Evolutionary conservation across 2,888 invertebrate species (phyloP), one percentile per base, ranked within the genome.

Genomic region (Agapetus fuscipes): DNA sequence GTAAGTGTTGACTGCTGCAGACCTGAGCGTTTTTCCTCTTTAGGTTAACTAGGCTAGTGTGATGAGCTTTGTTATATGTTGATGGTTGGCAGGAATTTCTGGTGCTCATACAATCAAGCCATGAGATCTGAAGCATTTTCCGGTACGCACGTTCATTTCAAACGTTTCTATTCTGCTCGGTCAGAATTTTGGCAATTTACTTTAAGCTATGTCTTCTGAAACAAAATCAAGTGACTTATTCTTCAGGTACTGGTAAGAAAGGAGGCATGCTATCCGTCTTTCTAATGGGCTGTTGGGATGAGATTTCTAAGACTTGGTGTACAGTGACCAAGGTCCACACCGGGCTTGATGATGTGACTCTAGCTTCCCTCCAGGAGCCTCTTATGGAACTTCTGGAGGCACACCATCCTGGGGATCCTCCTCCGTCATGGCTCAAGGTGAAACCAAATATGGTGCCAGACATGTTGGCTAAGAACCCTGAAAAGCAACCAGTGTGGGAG

Each of bases 211-310:
- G n/a, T n/a, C n/a, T n/a, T n/a, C n/a, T n/a, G n/a, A n/a, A n/a
- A n/a, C n/a, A n/a, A n/a, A n/a, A n/a, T n/a, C n/a, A n/a, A n/a
- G n/a, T n/a, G n/a, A n/a, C n/a, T n/a, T n/a, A n/a, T 37, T 48
- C 57, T 59, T 3, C 55, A 70, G 70, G 69, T 31, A 88, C 89
- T 1, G 93, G 93, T 3, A 85, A 81, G 53, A 87, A 86, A 61
- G 89, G 93, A 29, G 93, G 93, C 0, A 80, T 89, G 71, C 84
- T 91, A 78, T 94, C 93, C 3, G 81, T 93, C 30, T 95, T 94
- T 57, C 67, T 96, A 12, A 93, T 95, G 91, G 95, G 95, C 0
- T 89, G 89, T 52, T 76, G 79, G 41, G 85, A 95, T 60, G 67
- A 67, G 4, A 57, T 54, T 0, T 67, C 69, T 3, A 66, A 66